phyloP scores from a whole-genome alignment of 2,888 invertebrate species.

The Drosophila hamatofila region DNA sequence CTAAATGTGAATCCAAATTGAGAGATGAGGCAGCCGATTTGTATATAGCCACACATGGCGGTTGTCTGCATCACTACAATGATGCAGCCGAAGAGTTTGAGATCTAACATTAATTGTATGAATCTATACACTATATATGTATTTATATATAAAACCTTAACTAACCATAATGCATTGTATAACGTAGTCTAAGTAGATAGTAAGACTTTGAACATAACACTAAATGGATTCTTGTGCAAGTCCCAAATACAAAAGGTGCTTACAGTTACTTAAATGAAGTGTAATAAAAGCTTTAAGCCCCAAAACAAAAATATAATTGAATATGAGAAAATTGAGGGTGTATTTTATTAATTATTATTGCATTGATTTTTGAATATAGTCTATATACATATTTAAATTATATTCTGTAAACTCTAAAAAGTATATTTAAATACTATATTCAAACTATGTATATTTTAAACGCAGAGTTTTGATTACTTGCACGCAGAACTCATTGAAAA shows the following conservation, averaged over 20 bases:
- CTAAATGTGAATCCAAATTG: slow-evolving; percentile 43
- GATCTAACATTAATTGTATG: slow-evolving; percentile 45
- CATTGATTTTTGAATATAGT: neutral
- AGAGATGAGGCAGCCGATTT: slow-evolving; percentile 68
- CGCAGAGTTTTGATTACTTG: no score
- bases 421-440: no score
- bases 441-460: no score
- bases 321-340: neutral
- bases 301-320: slow-evolving; percentile 8
- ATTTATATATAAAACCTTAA: slow-evolving; percentile 26
- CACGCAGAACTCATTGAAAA: no score
- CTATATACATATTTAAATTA: no score
- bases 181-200: slow-evolving; percentile 49
- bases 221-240: slow-evolving; percentile 32
- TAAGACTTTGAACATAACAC: slow-evolving; percentile 58
- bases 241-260: slow-evolving; percentile 53
- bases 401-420: no score
- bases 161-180: slow-evolving; percentile 62
- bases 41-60: slow-evolving; percentile 80
- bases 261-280: slow-evolving; percentile 49
- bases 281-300: slow-evolving; percentile 62
- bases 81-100: slow-evolving; percentile 63
- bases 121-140: slow-evolving; percentile 18
- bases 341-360: neutral
- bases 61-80: slow-evolving; percentile 70